A percentile compares a stretch with the other conserved stretches of the same genome.
Conservation (phyloP, 2,888 invertebrate species). For the Callosobruchus maculatus region DNA sequence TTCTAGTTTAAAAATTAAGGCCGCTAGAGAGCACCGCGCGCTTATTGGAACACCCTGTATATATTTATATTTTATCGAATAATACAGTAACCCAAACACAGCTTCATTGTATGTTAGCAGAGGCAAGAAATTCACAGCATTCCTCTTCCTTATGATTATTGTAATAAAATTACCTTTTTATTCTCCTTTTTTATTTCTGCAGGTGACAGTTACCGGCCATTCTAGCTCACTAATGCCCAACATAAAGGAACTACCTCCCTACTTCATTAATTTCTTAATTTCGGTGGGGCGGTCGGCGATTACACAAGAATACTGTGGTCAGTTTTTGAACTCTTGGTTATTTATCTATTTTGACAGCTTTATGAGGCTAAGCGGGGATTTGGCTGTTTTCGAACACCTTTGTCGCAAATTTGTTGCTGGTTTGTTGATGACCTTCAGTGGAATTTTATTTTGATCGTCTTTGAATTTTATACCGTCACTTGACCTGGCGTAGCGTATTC, state of each 20-base stretch:
- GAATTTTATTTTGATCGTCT: not conserved
- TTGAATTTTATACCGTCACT: no score
- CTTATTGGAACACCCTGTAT: no score
- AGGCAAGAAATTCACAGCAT: constrained; percentile 4
- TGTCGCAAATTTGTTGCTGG: not conserved
- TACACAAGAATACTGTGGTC: constrained; percentile 1
- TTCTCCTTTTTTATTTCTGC: not conserved
- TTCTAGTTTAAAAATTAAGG: no score
- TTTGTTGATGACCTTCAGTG: not conserved
- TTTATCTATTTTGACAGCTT: constrained; percentile 12
- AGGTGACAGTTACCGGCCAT: constrained; percentile 19
- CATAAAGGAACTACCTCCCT: constrained; percentile 14
- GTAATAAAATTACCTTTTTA: constrained; percentile 23
- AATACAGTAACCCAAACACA: no score
- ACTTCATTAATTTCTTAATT: constrained; percentile 19
- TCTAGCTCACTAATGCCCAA: constrained; percentile 9
- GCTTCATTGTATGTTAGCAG: no score
- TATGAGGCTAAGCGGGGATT: not conserved
- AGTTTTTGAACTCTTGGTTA: constrained; percentile 1
- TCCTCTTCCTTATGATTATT: constrained; percentile 20
- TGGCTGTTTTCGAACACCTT: not conserved
- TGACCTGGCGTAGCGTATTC: no score
- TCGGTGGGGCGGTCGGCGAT: not conserved
- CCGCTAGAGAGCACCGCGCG: no score
- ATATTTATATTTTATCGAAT: no score